phyloP scores from a whole-genome alignment of 1,140 invertebrate genomes.

The Plectrocnemia conspersa region DNA sequence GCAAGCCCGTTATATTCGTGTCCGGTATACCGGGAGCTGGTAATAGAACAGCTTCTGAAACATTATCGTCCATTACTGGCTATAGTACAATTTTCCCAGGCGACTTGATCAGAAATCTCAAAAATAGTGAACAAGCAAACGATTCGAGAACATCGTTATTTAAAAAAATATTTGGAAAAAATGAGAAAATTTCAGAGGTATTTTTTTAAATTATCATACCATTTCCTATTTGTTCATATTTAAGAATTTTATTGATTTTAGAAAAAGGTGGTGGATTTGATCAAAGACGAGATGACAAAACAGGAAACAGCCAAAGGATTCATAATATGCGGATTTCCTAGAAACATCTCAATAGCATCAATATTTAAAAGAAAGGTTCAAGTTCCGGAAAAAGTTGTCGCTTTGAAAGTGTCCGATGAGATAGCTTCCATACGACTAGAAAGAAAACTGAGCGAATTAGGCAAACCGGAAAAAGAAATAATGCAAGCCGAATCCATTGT shows the following conservation, averaged over 20 bases:
- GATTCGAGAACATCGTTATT: not conserved
- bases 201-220: not conserved
- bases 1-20: conserved; percentile 51
- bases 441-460: conserved; percentile 23
- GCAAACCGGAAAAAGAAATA: conserved; percentile 15
- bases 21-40: conserved; percentile 50
- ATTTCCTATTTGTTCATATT: not conserved
- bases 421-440: conserved; percentile 32
- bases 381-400: conserved; percentile 48
- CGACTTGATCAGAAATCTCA: conserved; percentile 41
- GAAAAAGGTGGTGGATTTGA: conserved; percentile 48
- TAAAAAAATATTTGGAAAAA: not conserved
- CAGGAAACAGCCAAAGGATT: conserved; percentile 46
- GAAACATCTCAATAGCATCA: conserved; percentile 44
- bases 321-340: conserved; percentile 50
- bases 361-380: conserved; percentile 49
- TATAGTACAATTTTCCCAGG: conserved; percentile 49
- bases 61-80: conserved; percentile 48
- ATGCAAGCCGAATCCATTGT: conserved; percentile 12
- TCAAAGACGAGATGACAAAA: conserved; percentile 49
- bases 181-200: conserved; percentile 7
- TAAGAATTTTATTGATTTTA: not conserved
- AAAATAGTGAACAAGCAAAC: no score
- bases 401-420: conserved; percentile 46
- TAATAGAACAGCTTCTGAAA: conserved; percentile 47